Evolutionary conservation across 1,140 invertebrate species (phyloP).

Genomic region (Stegodyphus mimosarum): DNA sequence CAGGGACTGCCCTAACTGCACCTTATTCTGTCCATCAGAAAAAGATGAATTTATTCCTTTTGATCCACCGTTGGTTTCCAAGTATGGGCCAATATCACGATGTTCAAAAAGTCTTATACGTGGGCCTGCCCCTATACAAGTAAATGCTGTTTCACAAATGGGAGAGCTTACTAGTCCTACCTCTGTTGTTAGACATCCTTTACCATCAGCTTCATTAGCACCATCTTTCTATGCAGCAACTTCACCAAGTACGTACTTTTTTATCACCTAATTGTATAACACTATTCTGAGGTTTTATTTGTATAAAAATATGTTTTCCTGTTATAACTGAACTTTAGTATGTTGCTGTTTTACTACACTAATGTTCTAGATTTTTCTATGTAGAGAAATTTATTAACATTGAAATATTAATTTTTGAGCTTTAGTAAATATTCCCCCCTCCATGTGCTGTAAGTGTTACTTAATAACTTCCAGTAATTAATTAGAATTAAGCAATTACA

Average conservation of each 20-base stretch:
- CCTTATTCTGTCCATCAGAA: constrained; percentile 66
- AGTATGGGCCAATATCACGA: constrained; percentile 84
- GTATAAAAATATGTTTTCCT: background rate
- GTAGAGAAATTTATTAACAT: background rate
- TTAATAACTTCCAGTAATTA: too few relatives aligned
- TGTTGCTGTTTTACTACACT: background rate
- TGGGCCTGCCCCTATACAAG: constrained; percentile 57
- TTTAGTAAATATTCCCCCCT: too few relatives aligned
- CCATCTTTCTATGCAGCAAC: constrained; percentile 49
- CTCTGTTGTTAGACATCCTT: constrained; percentile 54
- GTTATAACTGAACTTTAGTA: too few relatives aligned
- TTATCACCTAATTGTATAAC: background rate
- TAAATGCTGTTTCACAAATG: constrained; percentile 60
- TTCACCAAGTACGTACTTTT: constrained; percentile 6
- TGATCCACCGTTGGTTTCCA: constrained; percentile 78
- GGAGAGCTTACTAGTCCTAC: constrained; percentile 61
- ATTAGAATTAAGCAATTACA: too few relatives aligned
- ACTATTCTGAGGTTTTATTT: background rate
- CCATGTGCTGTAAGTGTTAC: too few relatives aligned
- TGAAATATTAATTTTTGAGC: background rate
- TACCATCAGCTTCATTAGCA: constrained; percentile 55
- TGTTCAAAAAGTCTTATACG: constrained; percentile 71
- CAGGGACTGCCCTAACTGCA: background rate
- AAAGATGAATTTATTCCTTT: constrained; percentile 82
- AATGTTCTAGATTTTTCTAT: background rate